phyloP scores from a whole-genome alignment of 2,797 vertebrate genomes.

The Peromyscus attwateri region DNA sequence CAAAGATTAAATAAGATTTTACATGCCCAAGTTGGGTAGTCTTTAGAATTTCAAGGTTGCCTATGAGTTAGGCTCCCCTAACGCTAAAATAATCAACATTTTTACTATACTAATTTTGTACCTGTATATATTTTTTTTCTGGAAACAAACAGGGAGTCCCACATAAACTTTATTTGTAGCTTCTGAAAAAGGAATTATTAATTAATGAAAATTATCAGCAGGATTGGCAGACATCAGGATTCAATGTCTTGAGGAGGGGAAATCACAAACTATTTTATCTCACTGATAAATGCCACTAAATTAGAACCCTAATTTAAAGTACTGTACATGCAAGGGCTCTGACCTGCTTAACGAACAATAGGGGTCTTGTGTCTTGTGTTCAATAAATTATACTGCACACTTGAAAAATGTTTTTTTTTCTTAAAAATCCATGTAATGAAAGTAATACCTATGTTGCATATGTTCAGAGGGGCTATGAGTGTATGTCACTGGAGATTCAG shows the following conservation, averaged over 20 bases:
- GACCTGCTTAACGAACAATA: slow-evolving; percentile 37
- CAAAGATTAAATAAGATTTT: not conserved
- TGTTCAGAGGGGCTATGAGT: slow-evolving; percentile 14
- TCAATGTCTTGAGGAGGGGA: not conserved
- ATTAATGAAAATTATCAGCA: not conserved
- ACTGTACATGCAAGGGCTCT: not conserved
- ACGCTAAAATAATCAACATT: slow-evolving; percentile 30
- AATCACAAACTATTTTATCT: slow-evolving; percentile 22
- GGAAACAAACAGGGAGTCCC: not conserved
- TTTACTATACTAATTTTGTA: not conserved
- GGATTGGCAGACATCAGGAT: not conserved
- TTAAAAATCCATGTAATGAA: slow-evolving; percentile 40
- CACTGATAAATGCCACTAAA: not conserved
- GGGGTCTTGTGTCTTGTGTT: slow-evolving; percentile 18
- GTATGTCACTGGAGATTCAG: slow-evolving; percentile 30
- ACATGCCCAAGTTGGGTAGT: not conserved
- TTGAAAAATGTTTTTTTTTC: slow-evolving; percentile 46
- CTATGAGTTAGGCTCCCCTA: not conserved
- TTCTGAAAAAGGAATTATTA: slow-evolving; percentile 39
- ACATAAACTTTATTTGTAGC: slow-evolving; percentile 38
- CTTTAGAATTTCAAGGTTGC: slow-evolving; percentile 22
- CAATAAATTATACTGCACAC: slow-evolving; percentile 9
- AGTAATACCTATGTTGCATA: not conserved
- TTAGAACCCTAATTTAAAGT: slow-evolving; percentile 21
- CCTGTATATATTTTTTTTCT: not conserved